Evolutionary conservation across 92 coral and sea anemone species (phyloP).

Genomic region (Zoanthus sociatus): DNA sequence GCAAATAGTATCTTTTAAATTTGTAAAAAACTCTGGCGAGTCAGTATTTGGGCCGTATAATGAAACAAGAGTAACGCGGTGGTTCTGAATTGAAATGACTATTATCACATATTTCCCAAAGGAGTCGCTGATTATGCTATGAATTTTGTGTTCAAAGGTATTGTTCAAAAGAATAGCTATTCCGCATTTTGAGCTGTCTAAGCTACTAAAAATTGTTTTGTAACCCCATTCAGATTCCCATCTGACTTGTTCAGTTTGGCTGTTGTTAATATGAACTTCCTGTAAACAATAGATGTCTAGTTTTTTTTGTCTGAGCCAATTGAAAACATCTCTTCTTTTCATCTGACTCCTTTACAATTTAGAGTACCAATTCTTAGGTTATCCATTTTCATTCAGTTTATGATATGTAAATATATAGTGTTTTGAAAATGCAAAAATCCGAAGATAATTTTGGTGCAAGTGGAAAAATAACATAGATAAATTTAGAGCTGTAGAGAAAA

Average conservation of each 20-base stretch:
- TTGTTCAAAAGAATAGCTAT: conserved; percentile 3
- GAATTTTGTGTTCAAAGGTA: conserved; percentile 5
- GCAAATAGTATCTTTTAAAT: not conserved
- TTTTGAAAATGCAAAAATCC: not conserved
- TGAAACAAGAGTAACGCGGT: not conserved
- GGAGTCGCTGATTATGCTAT: conserved; percentile 5
- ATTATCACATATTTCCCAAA: conserved; percentile 4
- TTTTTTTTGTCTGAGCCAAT: not conserved
- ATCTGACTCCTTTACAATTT: conserved; percentile 21
- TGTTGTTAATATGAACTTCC: conserved; percentile 21
- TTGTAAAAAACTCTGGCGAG: conserved; percentile 10
- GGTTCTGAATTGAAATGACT: conserved; percentile 5
- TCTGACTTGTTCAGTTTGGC: conserved; percentile 3
- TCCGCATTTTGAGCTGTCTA: conserved; percentile 24
- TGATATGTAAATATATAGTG: not conserved
- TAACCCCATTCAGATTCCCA: conserved; percentile 33
- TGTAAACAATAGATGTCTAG: conserved; percentile 25
- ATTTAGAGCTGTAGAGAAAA: not conserved
- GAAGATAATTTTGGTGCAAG: not conserved
- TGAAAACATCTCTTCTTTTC: conserved; percentile 5
- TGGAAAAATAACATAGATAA: conserved; percentile 1
- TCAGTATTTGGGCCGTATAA: conserved; percentile 3
- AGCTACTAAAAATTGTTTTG: conserved; percentile 14
- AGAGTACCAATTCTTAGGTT: conserved; percentile 17
- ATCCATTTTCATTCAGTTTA: conserved; percentile 11